A percentile compares a stretch with the other conserved stretches of the same genome.
Evolutionary conservation across 2,113 vertebrate species (phyloP).

Genomic region (Rhabdomys dilectus): DNA sequence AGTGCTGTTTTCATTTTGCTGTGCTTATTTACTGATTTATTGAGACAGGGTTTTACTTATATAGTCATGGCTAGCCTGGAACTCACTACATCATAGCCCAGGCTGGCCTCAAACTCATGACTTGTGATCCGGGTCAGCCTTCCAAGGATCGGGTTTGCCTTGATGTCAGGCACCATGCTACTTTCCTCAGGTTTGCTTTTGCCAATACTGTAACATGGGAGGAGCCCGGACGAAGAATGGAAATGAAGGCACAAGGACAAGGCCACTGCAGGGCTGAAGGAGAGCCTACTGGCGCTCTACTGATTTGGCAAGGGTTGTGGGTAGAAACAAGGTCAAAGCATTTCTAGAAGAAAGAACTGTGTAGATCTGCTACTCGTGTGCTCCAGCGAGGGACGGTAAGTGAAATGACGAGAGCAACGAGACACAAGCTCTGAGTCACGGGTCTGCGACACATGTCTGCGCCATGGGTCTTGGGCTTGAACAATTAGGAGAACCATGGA

Average conservation of each 20-base stretch:
- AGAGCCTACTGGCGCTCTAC: no score
- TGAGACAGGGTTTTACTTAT: not conserved
- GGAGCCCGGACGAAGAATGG: not conserved
- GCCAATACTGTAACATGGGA: no score
- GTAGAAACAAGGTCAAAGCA: not conserved
- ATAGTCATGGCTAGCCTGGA: not conserved
- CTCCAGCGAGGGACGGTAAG: not conserved
- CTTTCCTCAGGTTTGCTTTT: not conserved
- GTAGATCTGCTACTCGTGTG: not conserved
- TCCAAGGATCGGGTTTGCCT: not conserved
- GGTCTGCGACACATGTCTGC: no score
- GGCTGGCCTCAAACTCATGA: not conserved
- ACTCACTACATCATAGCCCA: not conserved
- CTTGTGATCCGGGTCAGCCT: not conserved
- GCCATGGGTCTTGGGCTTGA: not conserved
- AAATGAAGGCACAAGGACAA: no score
- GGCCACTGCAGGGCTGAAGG: not conserved
- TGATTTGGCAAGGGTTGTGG: no score
- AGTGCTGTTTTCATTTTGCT: not conserved
- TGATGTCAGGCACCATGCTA: not conserved
- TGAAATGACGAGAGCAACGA: not conserved
- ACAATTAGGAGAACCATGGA: constrained; percentile 5
- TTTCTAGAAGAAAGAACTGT: not conserved
- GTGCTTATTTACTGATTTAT: not conserved
- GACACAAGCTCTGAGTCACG: not conserved